These are phyloP conservation scores for Knipowitschia caucasica DNA, from an alignment of 2,797 vertebrate genomes.

Conservation along the genomic window DNA sequence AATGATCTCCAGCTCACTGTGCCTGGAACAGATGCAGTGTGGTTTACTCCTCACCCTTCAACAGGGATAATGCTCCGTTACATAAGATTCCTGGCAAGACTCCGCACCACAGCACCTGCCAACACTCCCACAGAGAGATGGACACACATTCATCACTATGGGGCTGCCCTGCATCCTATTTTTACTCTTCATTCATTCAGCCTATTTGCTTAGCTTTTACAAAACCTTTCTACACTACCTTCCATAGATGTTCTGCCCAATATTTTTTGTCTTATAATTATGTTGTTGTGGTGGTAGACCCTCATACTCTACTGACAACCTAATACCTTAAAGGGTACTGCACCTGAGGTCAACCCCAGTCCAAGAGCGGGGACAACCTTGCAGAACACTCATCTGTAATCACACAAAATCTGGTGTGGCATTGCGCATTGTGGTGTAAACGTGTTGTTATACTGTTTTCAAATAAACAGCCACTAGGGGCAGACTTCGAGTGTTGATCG, in stretches of 20 bases:
- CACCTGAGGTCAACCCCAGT: no score
- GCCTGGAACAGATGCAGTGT: conserved; percentile 11
- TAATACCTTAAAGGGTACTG: no score
- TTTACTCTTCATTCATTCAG: conserved; percentile 23
- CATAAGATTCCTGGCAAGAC: conserved; percentile 60
- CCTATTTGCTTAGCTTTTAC: conserved; percentile 24
- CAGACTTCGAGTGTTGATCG: no score
- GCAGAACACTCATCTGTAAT: no score
- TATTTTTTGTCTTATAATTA: conserved; percentile 5
- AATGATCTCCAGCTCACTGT: conserved; percentile 23
- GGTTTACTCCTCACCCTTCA: conserved; percentile 21
- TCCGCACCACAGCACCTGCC: conserved; percentile 46
- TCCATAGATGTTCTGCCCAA: neutral
- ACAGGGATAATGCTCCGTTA: conserved; percentile 52
- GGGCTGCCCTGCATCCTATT: conserved; percentile 32
- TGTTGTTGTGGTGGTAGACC: no score
- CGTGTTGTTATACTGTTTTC: no score
- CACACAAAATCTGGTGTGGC: no score
- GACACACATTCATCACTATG: conserved; percentile 38
- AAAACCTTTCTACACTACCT: neutral
- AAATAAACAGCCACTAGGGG: no score
- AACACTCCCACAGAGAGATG: conserved; percentile 45
- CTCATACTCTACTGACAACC: conserved; percentile 18
- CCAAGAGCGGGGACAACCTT: no score
- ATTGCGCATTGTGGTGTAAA: no score